Conservation (phyloP, 2,888 invertebrate species). For the Andrena camellia region DNA sequence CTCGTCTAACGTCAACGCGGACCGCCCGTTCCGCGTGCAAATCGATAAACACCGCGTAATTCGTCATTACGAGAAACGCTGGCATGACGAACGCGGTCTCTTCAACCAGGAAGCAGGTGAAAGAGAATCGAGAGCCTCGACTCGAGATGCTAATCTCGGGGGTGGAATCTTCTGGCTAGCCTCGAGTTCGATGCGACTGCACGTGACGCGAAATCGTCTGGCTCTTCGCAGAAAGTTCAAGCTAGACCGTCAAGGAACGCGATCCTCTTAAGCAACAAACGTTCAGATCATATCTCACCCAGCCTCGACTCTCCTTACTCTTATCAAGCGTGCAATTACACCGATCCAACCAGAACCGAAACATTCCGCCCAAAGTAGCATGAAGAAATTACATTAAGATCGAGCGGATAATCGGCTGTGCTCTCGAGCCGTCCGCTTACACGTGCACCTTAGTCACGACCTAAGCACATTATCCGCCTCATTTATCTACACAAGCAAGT, state of each 20-base stretch:
- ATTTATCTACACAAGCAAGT: conserved; percentile 38
- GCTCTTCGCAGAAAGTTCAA: not conserved
- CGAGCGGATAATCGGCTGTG: conserved; percentile 17
- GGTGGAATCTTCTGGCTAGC: not conserved
- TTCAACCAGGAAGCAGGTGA: too few species aligned
- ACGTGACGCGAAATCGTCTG: not conserved
- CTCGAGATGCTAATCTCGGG: not conserved
- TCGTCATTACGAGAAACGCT: conserved; percentile 27
- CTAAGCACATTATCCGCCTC: conserved; percentile 21
- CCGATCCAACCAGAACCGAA: not conserved
- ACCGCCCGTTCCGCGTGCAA: not conserved
- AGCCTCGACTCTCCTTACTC: not conserved
- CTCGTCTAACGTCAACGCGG: not conserved
- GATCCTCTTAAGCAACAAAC: not conserved
- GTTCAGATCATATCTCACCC: not conserved
- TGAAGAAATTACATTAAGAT: conserved; percentile 18
- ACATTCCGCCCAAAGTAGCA: not conserved
- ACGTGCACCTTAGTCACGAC: conserved; percentile 16
- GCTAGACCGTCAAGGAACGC: not conserved
- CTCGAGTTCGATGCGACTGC: not conserved
- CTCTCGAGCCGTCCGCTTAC: conserved; percentile 11
- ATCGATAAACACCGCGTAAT: conserved; percentile 20
- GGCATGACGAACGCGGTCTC: conserved; percentile 8
- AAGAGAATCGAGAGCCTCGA: too few species aligned
- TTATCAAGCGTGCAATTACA: not conserved